These are phyloP conservation scores for Cerastis leucographa DNA, from an alignment of 2,888 invertebrate species.

Conservation along the genomic window DNA sequence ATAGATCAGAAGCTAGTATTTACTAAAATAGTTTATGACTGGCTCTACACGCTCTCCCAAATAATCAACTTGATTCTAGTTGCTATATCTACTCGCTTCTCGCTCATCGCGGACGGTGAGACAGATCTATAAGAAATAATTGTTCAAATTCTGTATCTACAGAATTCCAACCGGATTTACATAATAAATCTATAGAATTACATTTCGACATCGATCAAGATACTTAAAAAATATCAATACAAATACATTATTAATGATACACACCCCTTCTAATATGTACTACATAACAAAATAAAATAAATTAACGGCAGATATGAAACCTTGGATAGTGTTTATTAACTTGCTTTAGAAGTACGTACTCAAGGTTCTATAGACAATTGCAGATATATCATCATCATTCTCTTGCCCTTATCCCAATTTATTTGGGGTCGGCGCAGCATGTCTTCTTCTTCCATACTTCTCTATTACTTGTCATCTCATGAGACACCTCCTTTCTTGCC, in stretches of 20 bases:
- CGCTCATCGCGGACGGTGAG: background rate
- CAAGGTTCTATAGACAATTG: conserved; percentile 41
- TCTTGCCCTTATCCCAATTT: too few relatives aligned
- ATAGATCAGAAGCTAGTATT: background rate
- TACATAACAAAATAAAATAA: conserved; percentile 23
- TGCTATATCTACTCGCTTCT: background rate
- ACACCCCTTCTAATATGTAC: conserved; percentile 9
- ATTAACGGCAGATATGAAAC: conserved; percentile 15
- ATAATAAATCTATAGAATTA: conserved; percentile 22
- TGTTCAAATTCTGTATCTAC: background rate
- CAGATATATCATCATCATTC: too few relatives aligned
- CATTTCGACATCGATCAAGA: conserved; percentile 1
- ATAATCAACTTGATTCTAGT: background rate
- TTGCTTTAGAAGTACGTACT: conserved; percentile 30
- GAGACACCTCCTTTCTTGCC: too few relatives aligned
- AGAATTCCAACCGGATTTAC: conserved; percentile 24
- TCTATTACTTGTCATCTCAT: too few relatives aligned
- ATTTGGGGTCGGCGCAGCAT: too few relatives aligned
- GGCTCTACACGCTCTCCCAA: too few relatives aligned
- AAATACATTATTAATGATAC: conserved; percentile 30
- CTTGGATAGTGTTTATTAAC: background rate
- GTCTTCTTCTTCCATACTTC: too few relatives aligned
- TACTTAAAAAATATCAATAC: background rate
- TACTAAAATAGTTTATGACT: background rate
- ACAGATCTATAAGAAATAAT: background rate